Base-by-base conservation (phyloP, 2,797 vertebrate species). In the Acipenser transmontanus region DNA sequence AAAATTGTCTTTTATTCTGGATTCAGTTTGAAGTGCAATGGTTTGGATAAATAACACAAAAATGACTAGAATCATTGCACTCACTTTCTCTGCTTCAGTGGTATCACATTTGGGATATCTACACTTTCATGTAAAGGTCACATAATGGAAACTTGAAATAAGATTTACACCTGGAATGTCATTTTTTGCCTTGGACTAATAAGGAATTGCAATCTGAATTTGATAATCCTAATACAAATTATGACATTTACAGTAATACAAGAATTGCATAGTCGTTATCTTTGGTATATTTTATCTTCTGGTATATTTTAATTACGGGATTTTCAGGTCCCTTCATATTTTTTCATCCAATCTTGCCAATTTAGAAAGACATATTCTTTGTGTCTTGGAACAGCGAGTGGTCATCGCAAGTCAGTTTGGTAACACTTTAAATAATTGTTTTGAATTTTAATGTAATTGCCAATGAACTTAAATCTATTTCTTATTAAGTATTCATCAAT, bases 51-150 rank as follows among this genome's bases (percentile, higher is more conserved):
- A 91, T 88, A 86, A 83, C 80, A 83, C 76, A 77, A 79, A 73
- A 71, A 73, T 83, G 76, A 79, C 76, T 62, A 86, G 79, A 79
- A 77, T 62, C 77, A 77, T 59, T 77, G 76, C 77, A 80, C 80
- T 85, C 82, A 72, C 80, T 82, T 70, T 72, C 82, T 81, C 81
- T 89, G 86, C 82, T 86, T 80, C 76, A 82, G 86, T 83, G 82
- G 88, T 84, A 87, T 89, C 88, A 88, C 85, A 85, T 84, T 87
- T 84, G 78, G 81, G 86, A 92, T 91, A 90, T 91, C 90, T 88
- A 92, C 88, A 90, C 91, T 90, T 90, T 82, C 80, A 86, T 84
- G 85, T 88, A 92, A 92, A 92, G 90, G 90, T 91, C 90, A 91
- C 81, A 87, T 77, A 84, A 81, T 34, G 34, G 87, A 88, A 80